Evolutionary conservation across 2,797 vertebrate species (phyloP), one percentile per base, ranked within the genome.

Genomic region (Fistularia tabacaria): DNA sequence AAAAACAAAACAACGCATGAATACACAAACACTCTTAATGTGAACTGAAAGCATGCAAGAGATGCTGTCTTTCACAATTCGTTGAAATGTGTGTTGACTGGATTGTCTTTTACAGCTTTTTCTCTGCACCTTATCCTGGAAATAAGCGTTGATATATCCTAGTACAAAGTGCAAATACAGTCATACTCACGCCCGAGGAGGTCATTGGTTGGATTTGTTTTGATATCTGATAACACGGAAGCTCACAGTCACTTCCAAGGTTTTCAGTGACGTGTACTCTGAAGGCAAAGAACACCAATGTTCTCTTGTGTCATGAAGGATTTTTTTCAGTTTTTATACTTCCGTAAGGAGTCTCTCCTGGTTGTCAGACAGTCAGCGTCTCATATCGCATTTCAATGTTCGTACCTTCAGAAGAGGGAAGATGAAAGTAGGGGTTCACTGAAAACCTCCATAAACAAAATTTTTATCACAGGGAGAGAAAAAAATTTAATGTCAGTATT

Each of bases 321-420:
- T 14, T 9, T 15, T 44, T 71, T 41, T 46, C 6, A 6, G 39
- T 54, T 12, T 52, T 37, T 6, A 13, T 41, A 12, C 9, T 37
- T 57, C 5, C 2, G 25, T 3, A 25, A 5, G 25, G 25, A 25
- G 25, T 25, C 25, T 25, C 25, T 5, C 43, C 38, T 36, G 14
- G 8, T 36, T 14, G 9, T 86, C 76, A 86, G 14, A 83, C 45
- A 8, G 53, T 54, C 51, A 57, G 37, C 46, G 65, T 61, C 36
- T 57, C 40, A 1, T 46, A 15, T 37, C 3, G 11, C 47, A 37
- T 7, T 25, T 37, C 12, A n/a, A 49, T 6, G 10, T n/a, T 6
- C 10, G 10, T 49, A 7, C 47, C 47, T 49, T 37, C 10, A 49
- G 12, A 1, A 9, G 12, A 49, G 25, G 25, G 25, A 25, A 25